A percentile compares a stretch with the other conserved stretches of the same genome.
Conservation (phyloP, 2,797 vertebrate genomes). For the Cyclopterus lumpus region DNA sequence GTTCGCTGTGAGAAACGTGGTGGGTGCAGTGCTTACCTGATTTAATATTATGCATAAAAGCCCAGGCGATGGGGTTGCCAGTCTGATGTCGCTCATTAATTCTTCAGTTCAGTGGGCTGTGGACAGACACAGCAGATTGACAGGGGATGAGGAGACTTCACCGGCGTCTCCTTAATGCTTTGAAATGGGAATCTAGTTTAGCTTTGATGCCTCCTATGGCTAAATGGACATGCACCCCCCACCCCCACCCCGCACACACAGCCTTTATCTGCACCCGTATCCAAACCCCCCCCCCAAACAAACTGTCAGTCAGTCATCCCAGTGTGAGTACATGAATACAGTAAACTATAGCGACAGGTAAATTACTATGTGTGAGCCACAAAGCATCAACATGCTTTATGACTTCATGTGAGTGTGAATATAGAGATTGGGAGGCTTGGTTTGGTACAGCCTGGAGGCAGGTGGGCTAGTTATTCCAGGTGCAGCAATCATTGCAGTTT, state of each 20-base stretch:
- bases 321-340: conserved; percentile 73
- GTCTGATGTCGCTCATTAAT: conserved; percentile 80
- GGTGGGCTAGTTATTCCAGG: conserved; percentile 30
- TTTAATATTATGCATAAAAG: conserved; percentile 75
- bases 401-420: conserved; percentile 30
- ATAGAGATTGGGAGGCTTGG: conserved; percentile 25
- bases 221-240: conserved; percentile 58
- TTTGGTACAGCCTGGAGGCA: conserved; percentile 16
- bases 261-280: neutral
- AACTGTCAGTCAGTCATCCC: conserved; percentile 55
- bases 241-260: neutral
- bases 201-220: conserved; percentile 72
- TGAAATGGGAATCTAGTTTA: conserved; percentile 63
- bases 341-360: conserved; percentile 61
- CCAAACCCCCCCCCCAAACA: conserved; percentile 26
- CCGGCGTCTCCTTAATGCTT: conserved; percentile 59
- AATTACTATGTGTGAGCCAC: conserved; percentile 53
- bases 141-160: conserved; percentile 68
- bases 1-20: conserved; percentile 38
- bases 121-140: conserved; percentile 74
- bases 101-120: conserved; percentile 79
- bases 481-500: conserved; percentile 30
- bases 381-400: conserved; percentile 50
- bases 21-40: conserved; percentile 63
- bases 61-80: conserved; percentile 51